Conservation (phyloP, 2,797 vertebrate genomes). For the Anomalospiza imberbis region DNA sequence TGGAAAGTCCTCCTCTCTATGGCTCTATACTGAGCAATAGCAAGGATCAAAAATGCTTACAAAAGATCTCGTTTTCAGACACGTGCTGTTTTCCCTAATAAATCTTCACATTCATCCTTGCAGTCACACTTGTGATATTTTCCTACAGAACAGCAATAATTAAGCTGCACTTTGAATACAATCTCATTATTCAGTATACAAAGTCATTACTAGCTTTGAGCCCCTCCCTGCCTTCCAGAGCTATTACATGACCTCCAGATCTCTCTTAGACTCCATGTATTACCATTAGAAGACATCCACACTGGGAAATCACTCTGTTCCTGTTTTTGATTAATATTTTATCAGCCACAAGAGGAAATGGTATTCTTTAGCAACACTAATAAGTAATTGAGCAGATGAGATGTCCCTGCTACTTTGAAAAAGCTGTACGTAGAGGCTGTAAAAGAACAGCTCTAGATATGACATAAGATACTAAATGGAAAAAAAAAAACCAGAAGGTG, state of each 20-base stretch:
- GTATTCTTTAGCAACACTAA: slow-evolving; percentile 90
- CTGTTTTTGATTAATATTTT: slow-evolving; percentile 99
- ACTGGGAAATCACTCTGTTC: slow-evolving; percentile 88
- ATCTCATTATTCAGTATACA: background rate
- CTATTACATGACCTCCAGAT: slow-evolving; percentile 87
- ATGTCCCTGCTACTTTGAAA: slow-evolving; percentile 76
- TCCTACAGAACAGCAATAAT: background rate
- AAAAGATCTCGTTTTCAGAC: background rate
- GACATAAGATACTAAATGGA: slow-evolving; percentile 2
- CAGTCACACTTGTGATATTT: background rate
- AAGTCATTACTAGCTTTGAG: slow-evolving; percentile 68
- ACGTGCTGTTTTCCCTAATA: background rate
- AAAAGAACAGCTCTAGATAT: slow-evolving; percentile 62
- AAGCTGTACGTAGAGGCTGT: slow-evolving; percentile 69
- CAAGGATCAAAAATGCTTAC: background rate
- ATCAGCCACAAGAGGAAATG: slow-evolving; percentile 88
- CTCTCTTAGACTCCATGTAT: slow-evolving; percentile 83
- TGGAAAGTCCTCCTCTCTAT: background rate
- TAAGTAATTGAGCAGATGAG: slow-evolving; percentile 86
- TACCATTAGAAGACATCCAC: slow-evolving; percentile 94
- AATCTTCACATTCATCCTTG: background rate
- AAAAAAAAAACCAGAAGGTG: background rate
- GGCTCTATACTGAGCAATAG: background rate
- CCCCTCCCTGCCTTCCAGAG: slow-evolving; percentile 80
- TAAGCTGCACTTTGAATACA: slow-evolving; percentile 17